Percentiles rank a stretch among this genome's conserved stretches.
Conservation (phyloP, 1,140 invertebrate species). For the Nautilus pompilius region DNA sequence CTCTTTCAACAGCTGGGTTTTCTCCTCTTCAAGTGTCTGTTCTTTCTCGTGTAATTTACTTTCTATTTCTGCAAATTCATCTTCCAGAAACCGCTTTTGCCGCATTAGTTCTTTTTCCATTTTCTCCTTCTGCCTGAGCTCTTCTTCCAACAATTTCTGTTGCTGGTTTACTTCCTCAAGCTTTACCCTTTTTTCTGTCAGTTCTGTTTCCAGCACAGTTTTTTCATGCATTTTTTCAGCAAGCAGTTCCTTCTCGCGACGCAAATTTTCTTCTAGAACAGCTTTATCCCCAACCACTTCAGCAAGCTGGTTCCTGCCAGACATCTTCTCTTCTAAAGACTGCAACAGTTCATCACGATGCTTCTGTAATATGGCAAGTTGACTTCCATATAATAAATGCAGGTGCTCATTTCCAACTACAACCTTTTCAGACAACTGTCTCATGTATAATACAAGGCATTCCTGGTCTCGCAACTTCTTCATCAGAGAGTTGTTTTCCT, state of each 20-base stretch:
- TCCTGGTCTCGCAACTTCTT: constrained; percentile 38
- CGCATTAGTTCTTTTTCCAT: constrained; percentile 42
- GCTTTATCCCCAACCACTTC: constrained; percentile 23
- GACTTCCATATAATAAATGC: constrained; percentile 27
- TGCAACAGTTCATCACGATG: constrained; percentile 39
- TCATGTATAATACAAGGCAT: constrained; percentile 26
- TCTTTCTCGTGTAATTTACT: constrained; percentile 38
- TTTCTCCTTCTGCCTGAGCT: constrained; percentile 37
- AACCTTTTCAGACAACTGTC: constrained; percentile 14
- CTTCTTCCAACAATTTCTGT: constrained; percentile 35
- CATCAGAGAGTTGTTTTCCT: constrained; percentile 35
- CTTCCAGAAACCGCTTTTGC: constrained; percentile 43
- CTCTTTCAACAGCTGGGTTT: constrained; percentile 31
- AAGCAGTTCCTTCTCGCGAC: constrained; percentile 28
- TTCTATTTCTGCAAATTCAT: constrained; percentile 40
- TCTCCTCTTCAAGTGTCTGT: constrained; percentile 36
- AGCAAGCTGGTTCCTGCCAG: constrained; percentile 17
- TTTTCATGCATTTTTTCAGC: constrained; percentile 23
- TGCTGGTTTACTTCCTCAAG: constrained; percentile 22
- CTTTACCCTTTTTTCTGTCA: constrained; percentile 26
- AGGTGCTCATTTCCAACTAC: constrained; percentile 10
- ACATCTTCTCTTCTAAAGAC: constrained; percentile 25
- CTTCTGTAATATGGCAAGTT: constrained; percentile 39
- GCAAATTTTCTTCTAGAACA: constrained; percentile 30
- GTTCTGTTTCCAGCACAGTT: constrained; percentile 20